Percentiles rank a stretch among this genome's conserved stretches.
These are phyloP conservation scores for Equus przewalskii DNA, from an alignment of 2,113 vertebrate genomes.

Conservation along the genomic window DNA sequence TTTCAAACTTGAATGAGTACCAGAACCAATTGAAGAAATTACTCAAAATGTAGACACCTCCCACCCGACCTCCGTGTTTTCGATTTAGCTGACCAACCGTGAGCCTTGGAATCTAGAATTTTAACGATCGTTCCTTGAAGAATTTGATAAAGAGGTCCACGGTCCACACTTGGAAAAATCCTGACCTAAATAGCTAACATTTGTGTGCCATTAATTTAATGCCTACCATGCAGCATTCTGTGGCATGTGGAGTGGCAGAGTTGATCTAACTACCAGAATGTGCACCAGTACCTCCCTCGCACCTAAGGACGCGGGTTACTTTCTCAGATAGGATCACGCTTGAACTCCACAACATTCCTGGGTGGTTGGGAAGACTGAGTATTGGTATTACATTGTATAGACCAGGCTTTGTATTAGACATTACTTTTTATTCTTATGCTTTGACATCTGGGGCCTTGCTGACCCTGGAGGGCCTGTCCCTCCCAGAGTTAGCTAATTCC, in stretches of 20 bases:
- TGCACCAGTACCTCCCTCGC: background rate
- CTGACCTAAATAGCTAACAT: background rate
- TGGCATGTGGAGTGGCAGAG: background rate
- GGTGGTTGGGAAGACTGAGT: too few species aligned
- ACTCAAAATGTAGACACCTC: background rate
- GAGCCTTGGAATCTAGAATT: background rate
- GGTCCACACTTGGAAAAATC: background rate
- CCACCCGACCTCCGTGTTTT: background rate
- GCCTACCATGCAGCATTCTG: background rate
- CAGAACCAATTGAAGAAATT: background rate
- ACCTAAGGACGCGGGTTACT: background rate
- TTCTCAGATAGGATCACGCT: background rate
- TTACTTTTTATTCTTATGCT: too few species aligned
- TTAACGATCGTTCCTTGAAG: background rate
- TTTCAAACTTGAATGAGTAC: background rate
- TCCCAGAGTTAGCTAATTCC: background rate
- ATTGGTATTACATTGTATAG: too few species aligned
- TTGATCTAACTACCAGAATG: background rate
- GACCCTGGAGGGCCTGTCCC: background rate
- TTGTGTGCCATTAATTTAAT: background rate
- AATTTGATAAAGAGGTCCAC: background rate
- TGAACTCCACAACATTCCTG: too few species aligned
- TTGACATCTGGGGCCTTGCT: too few species aligned
- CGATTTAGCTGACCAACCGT: background rate
- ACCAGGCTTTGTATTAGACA: too few species aligned